These are phyloP conservation scores for Trachymyrmex cornetzi DNA, from an alignment of 1,140 invertebrate genomes.

Conservation along the genomic window DNA sequence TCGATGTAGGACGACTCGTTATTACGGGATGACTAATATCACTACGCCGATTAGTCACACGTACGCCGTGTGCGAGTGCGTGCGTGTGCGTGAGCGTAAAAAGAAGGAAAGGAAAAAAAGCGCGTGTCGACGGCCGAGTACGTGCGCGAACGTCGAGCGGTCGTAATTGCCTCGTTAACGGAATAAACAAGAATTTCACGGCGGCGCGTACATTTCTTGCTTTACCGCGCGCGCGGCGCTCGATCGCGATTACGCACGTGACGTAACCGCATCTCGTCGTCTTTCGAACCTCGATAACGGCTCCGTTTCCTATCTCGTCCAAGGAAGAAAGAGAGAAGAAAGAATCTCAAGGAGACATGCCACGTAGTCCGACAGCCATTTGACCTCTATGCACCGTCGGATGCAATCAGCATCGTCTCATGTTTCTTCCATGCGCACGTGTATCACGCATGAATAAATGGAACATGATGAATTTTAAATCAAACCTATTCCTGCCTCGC, in stretches of 20 bases:
- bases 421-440: constrained; percentile 67
- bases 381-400: constrained; percentile 62
- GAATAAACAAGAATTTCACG: constrained; percentile 64
- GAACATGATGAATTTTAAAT: constrained; percentile 71
- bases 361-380: constrained; percentile 17
- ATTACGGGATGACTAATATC: constrained; percentile 73
- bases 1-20: constrained; percentile 58
- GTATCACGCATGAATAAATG: constrained; percentile 73
- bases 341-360: background rate
- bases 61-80: background rate
- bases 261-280: constrained; percentile 39
- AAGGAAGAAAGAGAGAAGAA: background rate
- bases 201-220: constrained; percentile 56
- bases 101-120: background rate
- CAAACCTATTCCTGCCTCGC: constrained; percentile 9
- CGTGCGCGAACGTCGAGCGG: constrained; percentile 15
- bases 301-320: constrained; percentile 37
- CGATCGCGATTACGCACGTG: constrained; percentile 60
- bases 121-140: background rate
- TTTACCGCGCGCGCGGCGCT: background rate
- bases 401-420: constrained; percentile 57
- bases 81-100: background rate
- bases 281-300: constrained; percentile 46
- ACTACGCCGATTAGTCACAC: constrained; percentile 63
- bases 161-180: constrained; percentile 61